These are phyloP conservation scores for Ariolimax columbianus DNA, from an alignment of 2,888 invertebrate species.

Conservation along the genomic window DNA sequence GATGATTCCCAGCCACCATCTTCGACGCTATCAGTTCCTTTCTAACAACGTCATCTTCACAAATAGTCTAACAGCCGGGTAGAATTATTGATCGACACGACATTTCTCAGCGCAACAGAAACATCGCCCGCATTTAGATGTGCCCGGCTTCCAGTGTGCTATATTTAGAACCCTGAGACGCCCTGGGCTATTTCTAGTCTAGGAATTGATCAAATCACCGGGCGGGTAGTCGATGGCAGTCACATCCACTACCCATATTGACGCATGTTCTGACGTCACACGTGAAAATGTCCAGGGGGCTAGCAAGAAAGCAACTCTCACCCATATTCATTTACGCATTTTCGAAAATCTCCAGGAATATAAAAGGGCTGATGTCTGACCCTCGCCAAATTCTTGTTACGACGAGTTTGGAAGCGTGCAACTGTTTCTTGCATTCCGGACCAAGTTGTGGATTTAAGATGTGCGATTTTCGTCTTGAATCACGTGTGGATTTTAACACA, in stretches of 20 bases:
- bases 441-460: too few relatives aligned
- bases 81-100: neutral
- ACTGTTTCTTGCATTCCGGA: too few relatives aligned
- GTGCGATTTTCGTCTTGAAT: too few relatives aligned
- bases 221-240: neutral
- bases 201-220: neutral
- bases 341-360: neutral
- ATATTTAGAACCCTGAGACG: neutral
- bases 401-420: too few relatives aligned
- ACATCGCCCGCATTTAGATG: neutral
- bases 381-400: neutral
- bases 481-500: too few relatives aligned
- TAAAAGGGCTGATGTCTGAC: neutral
- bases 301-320: neutral
- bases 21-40: neutral
- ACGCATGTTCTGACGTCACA: conserved; percentile 21
- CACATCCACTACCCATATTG: conserved; percentile 3
- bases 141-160: neutral
- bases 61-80: neutral
- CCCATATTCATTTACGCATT: neutral
- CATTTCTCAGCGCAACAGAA: neutral
- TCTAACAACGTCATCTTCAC: neutral
- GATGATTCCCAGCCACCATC: too few relatives aligned
- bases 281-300: conserved; percentile 9
- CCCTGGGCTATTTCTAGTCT: neutral